phyloP scores from a whole-genome alignment of 2,888 invertebrate genomes.

The Tridacna crocea region DNA sequence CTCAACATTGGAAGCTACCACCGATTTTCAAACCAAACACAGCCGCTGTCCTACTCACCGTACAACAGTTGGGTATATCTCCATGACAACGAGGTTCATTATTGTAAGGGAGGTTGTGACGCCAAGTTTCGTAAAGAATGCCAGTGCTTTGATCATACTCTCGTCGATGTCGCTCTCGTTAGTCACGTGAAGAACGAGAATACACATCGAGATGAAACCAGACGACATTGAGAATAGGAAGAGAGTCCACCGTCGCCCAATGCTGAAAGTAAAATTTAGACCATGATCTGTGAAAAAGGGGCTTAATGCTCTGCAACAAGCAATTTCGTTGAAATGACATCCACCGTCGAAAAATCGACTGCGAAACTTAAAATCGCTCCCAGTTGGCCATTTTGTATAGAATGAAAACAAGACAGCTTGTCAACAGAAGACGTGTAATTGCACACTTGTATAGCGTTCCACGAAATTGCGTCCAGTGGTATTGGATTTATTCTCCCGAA shows the following conservation, averaged over 20 bases:
- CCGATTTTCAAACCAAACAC: too few species aligned
- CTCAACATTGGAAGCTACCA: too few species aligned
- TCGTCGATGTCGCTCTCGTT: conserved; percentile 71
- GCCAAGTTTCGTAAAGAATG: conserved; percentile 76
- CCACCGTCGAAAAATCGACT: neutral
- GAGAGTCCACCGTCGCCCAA: conserved; percentile 77
- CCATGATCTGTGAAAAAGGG: neutral
- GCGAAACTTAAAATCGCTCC: too few species aligned
- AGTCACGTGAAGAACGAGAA: conserved; percentile 75
- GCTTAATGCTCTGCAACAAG: too few species aligned
- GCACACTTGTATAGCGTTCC: too few species aligned
- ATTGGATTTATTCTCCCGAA: too few species aligned
- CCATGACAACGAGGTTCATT: conserved; percentile 70
- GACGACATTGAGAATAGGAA: conserved; percentile 78
- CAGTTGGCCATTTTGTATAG: too few species aligned
- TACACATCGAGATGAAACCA: conserved; percentile 74
- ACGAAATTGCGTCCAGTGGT: too few species aligned
- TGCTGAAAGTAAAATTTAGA: conserved; percentile 61
- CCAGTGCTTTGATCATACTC: conserved; percentile 71
- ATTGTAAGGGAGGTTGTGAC: conserved; percentile 74
- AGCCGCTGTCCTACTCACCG: conserved; percentile 46
- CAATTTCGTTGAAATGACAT: too few species aligned
- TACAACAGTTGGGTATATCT: conserved; percentile 76
- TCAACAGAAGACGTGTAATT: too few species aligned
- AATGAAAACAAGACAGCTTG: too few species aligned